Base-by-base conservation (phyloP, 37 sponge, comb jelly and placozoan genomes). In the Agelas oroides region DNA sequence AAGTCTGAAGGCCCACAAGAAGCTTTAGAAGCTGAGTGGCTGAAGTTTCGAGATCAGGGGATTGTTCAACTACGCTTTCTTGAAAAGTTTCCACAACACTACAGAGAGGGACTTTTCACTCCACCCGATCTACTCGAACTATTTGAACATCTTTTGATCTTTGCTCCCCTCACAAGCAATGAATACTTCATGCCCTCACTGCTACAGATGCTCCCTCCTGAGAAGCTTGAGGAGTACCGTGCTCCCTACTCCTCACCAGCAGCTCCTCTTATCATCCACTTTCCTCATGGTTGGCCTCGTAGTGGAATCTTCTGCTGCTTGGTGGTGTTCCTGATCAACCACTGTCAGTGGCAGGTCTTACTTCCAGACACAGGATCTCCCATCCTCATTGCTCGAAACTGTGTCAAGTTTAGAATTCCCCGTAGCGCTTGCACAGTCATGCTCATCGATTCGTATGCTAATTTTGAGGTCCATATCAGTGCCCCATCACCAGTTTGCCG, bases 171-270 rank as follows among this genome's bases (percentile, higher is more conserved):
- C 6, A 5, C 46, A 73, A 8, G 19, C 33, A n/a, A 46, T 19
- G 67, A 66, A 17, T 69, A 69, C 70, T 31, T 69, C 3, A 69
- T 69, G 70, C 70, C 70, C 37, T 33, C 70, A 32, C 70, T 69
- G 70, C 38, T 69, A 16, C 70, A 46, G 46, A 46, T 46, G 46
- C 46, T 46, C 6, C 46, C 46, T 46, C 46, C 46, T 8, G 8
- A 46, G 8, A 8, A 46, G 46, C 46, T 46, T 46, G 46, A 46
- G 6, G 8, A 46, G 8, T 8, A 46, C 8, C 46, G 46, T 8
- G 8, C 46, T 46, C 3, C 46, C 46, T 46, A 12, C 46, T 46
- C 46, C 46, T 8, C 46, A 46, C 6, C 46, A 12, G 6, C 46
- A 46, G 46, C 46, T 61, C 5, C 62, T 61, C 62, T 61, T 61